Evolutionary conservation across 2,888 invertebrate species (phyloP).

Genomic region (Oeneis ivallda): DNA sequence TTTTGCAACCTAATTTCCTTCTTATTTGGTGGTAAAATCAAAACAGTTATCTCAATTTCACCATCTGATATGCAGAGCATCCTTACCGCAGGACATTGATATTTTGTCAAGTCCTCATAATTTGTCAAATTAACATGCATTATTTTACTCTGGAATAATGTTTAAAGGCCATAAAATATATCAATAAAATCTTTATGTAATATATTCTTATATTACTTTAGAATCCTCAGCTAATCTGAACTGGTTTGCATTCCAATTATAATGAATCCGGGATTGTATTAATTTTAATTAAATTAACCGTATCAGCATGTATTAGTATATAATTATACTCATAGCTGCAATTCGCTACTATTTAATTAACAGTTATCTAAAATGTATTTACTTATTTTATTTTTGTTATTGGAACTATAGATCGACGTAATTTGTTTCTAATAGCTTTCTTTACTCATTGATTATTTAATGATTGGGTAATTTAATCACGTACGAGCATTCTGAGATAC

Average conservation of each 20-base stretch:
- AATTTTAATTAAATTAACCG: constrained; percentile 11
- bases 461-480: no score
- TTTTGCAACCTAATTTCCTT: no score
- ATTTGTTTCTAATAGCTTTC: no score
- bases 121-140: neutral
- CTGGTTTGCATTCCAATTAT: constrained; percentile 17
- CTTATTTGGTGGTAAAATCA: no score
- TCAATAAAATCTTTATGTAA: neutral
- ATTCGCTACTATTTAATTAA: neutral
- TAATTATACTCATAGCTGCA: neutral
- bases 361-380: neutral
- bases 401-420: no score
- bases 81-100: no score
- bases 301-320: neutral
- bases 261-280: constrained; percentile 8
- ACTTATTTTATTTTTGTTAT: neutral
- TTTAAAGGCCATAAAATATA: neutral
- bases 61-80: no score
- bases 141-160: no score
- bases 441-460: no score
- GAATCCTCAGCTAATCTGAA: constrained; percentile 14
- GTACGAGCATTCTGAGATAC: no score
- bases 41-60: no score
- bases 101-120: neutral
- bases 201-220: constrained; percentile 3